These are phyloP conservation scores for Dendrocincla tyrannina DNA, from an alignment of 2,797 vertebrate genomes.

Conservation along the genomic window DNA sequence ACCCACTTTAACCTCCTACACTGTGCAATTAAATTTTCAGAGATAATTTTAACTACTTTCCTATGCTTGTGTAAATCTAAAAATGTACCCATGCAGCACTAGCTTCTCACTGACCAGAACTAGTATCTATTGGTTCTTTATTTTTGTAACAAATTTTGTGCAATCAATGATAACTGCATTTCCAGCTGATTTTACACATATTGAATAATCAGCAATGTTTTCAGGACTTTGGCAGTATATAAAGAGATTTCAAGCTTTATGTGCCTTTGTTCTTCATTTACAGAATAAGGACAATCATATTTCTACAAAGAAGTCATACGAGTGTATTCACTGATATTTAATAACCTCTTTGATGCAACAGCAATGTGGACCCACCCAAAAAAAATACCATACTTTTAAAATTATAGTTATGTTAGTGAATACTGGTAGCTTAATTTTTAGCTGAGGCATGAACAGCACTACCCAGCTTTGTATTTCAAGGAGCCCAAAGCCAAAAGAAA, in stretches of 20 bases:
- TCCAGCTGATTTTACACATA: not conserved
- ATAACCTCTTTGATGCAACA: not conserved
- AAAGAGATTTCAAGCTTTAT: not conserved
- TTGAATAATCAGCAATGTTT: not conserved
- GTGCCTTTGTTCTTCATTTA: not conserved
- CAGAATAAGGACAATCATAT: not conserved
- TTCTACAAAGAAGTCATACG: not conserved
- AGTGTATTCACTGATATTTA: not conserved
- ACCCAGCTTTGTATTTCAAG: not conserved
- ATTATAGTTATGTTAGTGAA: not conserved
- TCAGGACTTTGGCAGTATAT: not conserved
- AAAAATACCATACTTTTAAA: not conserved
- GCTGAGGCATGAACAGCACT: not conserved
- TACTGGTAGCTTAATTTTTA: not conserved
- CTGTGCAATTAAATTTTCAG: not conserved
- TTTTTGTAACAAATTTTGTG: not conserved
- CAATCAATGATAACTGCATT: not conserved
- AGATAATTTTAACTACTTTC: not conserved
- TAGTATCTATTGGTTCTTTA: not conserved
- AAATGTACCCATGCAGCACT: not conserved
- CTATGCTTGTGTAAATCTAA: not conserved
- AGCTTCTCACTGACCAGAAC: not conserved
- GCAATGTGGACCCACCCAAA: not conserved
- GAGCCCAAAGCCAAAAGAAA: not conserved
- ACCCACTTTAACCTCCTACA: not conserved